phyloP scores from a whole-genome alignment of 2,888 invertebrate genomes.

The Temnothorax unifasciatus region DNA sequence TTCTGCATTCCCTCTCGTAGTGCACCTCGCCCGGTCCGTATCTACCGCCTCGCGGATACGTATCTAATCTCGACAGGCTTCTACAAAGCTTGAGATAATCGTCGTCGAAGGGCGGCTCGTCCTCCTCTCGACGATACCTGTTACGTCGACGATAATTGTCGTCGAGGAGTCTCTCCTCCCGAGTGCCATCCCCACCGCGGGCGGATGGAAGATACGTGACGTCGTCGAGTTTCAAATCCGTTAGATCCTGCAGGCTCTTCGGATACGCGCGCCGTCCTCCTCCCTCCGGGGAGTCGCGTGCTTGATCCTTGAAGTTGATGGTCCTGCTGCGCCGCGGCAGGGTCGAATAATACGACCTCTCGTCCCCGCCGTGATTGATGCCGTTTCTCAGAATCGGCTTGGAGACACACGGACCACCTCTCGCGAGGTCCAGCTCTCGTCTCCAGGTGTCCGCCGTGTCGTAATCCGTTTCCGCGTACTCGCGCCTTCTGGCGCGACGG shows the following conservation, averaged over 20 bases:
- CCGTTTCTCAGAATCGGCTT: conserved; percentile 71
- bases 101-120: conserved; percentile 72
- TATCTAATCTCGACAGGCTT: conserved; percentile 78
- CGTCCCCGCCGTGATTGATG: conserved; percentile 57
- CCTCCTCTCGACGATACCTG: conserved; percentile 49
- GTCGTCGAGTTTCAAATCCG: conserved; percentile 81
- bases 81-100: conserved; percentile 79
- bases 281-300: conserved; percentile 37
- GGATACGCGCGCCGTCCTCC: conserved; percentile 74
- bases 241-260: conserved; percentile 83
- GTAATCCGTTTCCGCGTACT: conserved; percentile 47
- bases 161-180: conserved; percentile 45
- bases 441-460: conserved; percentile 42
- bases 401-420: conserved; percentile 19
- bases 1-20: conserved; percentile 85
- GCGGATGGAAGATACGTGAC: conserved; percentile 26
- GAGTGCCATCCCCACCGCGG: conserved; percentile 20
- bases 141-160: conserved; percentile 51
- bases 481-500: conserved; percentile 45
- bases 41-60: conserved; percentile 71
- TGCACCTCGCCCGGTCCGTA: conserved; percentile 84
- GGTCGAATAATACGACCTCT: conserved; percentile 77
- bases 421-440: not conserved
- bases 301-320: conserved; percentile 75
- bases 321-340: conserved; percentile 78